phyloP scores from a whole-genome alignment of 2,888 invertebrate species.

The Hirtodrosophila histrioides region DNA sequence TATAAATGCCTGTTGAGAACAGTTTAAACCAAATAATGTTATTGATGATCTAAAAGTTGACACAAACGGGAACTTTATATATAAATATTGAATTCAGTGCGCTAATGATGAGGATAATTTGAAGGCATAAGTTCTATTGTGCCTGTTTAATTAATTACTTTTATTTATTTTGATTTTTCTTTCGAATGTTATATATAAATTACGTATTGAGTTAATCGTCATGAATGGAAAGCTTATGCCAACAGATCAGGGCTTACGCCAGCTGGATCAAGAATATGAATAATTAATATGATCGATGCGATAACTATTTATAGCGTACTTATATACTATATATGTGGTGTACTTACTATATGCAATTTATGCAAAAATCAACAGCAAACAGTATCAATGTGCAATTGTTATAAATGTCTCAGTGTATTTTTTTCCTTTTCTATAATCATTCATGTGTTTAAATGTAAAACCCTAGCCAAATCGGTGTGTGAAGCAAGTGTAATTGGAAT shows the following conservation, averaged over 20 bases:
- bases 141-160: constrained; percentile 19
- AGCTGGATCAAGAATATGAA: constrained; percentile 37
- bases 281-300: constrained; percentile 36
- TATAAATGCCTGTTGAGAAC: background rate
- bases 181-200: too few relatives aligned
- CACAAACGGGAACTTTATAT: constrained; percentile 1
- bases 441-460: constrained; percentile 50
- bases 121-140: constrained; percentile 55
- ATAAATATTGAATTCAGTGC: background rate
- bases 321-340: constrained; percentile 22
- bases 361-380: constrained; percentile 48
- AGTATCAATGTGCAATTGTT: constrained; percentile 59
- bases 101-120: constrained; percentile 3
- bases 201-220: too few relatives aligned
- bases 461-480: constrained; percentile 41
- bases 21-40: background rate
- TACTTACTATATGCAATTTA: constrained; percentile 47
- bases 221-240: too few relatives aligned
- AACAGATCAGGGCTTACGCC: constrained; percentile 5
- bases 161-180: background rate
- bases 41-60: constrained; percentile 1
- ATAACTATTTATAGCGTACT: constrained; percentile 47
- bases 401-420: constrained; percentile 49
- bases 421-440: constrained; percentile 28
- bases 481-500: constrained; percentile 40